Conservation (phyloP, 2,113 vertebrate genomes). For the Asarcornis scutulata region DNA sequence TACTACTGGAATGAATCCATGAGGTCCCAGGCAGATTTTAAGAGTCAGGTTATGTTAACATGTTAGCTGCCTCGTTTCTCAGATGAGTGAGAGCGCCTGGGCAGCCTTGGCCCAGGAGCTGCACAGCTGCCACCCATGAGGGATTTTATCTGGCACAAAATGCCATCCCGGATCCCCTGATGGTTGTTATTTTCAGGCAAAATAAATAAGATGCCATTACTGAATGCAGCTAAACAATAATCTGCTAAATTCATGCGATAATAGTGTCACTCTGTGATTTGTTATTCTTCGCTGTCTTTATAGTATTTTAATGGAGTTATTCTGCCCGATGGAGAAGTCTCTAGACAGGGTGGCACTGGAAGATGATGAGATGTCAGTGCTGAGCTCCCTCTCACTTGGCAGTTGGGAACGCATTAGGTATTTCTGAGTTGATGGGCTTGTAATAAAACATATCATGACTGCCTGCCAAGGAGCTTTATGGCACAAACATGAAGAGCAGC, state of each 20-base stretch:
- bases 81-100: no score
- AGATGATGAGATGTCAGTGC: neutral
- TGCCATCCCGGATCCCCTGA: neutral
- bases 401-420: neutral
- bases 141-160: neutral
- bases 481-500: neutral
- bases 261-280: no score
- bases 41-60: neutral
- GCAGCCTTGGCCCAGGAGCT: neutral
- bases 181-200: neutral
- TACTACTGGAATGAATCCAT: neutral
- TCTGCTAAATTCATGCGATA: neutral
- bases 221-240: neutral
- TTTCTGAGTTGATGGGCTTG: neutral
- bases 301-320: neutral
- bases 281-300: neutral
- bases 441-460: no score
- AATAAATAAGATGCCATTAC: accelerated
- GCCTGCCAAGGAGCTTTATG: neutral
- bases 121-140: accelerated
- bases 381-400: neutral
- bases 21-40: neutral
- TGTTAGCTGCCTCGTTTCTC: neutral
- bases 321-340: neutral
- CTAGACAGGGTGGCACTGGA: neutral